Base-by-base conservation (phyloP, 2,888 invertebrate genomes). In the Drosophila gaucha region DNA sequence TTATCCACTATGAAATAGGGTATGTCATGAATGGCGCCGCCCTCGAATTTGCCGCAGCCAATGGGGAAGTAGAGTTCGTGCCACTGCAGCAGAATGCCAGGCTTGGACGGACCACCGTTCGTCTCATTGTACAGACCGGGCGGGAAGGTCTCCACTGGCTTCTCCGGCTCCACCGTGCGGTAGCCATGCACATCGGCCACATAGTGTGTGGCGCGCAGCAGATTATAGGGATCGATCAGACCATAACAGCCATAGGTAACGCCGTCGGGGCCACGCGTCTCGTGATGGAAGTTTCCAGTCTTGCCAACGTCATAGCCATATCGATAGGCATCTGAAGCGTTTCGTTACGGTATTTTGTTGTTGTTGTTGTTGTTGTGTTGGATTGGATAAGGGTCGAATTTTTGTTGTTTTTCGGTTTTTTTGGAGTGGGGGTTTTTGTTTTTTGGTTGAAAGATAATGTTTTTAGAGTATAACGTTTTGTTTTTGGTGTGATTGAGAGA, bases 181-280 rank as follows among this genome's bases (percentile, higher is more conserved):
- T 96, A 96, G 16, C 96, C 96, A 92, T 95, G 95, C 64, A 94
- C 94, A 89, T 96, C 96, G 43, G 96, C 95, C 10, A 96, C 93
- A 89, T 96, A 96, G 91, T 95, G 95, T 22, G 95, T 95, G 44
- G 94, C 95, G 31, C 94, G 93, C 10, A 95, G 92, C 65, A 93
- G 93, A 33, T 94, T 93, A 46, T 94, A 94, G 0, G 95, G 94
- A 89, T 96, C 95, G 36, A 96, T 93, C 90, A 95, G 95, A 26
- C 96, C 96, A 80, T 96, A 96, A 90, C 96, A 96, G 72, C 96
- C 96, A 82, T 96, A 96, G 0, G 96, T 96, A 16, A 96, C 95
- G 18, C 95, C 95, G 82, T 96, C 96, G 0, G 95, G 94, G 4
- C 95, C 96, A 58, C 95, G 94, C 63, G 93, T 94, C 91, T 96